Evolutionary conservation across 64 coral and sea anemone genomes (phyloP).

Genomic region (Pachyseris speciosa): DNA sequence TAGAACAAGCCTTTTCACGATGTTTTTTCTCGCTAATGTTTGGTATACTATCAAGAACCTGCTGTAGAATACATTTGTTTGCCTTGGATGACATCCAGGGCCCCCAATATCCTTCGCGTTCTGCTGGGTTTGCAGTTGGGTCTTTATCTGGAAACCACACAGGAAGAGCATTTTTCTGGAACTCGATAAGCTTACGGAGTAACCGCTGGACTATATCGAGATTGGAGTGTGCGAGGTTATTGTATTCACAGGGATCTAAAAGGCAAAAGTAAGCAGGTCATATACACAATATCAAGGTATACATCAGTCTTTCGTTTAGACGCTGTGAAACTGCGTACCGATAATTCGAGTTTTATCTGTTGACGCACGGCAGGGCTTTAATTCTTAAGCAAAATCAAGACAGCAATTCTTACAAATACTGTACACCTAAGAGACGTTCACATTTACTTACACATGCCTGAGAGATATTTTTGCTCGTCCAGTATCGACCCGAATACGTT

Average conservation of each 20-base stretch:
- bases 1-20: not conserved
- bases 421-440: too few species aligned
- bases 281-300: not conserved
- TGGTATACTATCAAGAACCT: constrained; percentile 39
- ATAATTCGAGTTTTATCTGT: too few species aligned
- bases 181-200: constrained; percentile 29
- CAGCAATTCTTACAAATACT: too few species aligned
- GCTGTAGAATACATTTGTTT: constrained; percentile 46
- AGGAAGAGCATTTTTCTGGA: constrained; percentile 69
- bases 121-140: constrained; percentile 38
- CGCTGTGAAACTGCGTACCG: too few species aligned
- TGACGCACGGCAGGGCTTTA: too few species aligned
- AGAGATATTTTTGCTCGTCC: too few species aligned
- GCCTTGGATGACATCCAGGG: constrained; percentile 67
- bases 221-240: constrained; percentile 74
- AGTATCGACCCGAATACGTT: too few species aligned
- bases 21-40: not conserved
- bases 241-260: constrained; percentile 95
- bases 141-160: constrained; percentile 89
- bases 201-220: constrained; percentile 34
- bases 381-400: too few species aligned
- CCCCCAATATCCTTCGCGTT: constrained; percentile 71
- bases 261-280: not conserved
- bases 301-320: too few species aligned
- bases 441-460: too few species aligned